Base-by-base conservation (phyloP, 2,797 vertebrate species). In the Spinibarbus caldwelli region DNA sequence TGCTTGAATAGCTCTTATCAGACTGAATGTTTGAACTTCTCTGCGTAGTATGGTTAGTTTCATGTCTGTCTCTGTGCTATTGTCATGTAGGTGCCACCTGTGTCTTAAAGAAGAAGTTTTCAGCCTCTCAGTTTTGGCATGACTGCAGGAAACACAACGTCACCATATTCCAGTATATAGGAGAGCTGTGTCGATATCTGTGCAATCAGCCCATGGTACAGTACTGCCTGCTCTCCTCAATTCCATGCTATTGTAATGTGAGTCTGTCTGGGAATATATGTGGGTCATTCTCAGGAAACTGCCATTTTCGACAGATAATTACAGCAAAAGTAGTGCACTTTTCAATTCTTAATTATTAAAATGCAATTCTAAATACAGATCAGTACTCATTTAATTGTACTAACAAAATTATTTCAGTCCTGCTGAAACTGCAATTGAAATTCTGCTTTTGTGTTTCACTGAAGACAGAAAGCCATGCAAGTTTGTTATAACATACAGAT, bases 131-230 rank as follows among this genome's bases (percentile, higher is more conserved):
- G 52, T 99, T 99, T 89, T 99, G 97, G 98, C 95, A 75, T 47
- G 98, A 99, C 92, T 99, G 98, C 88, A 95, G 91, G 72, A 96
- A 94, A 84, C 91, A 98, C 52, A 89, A 97, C 0, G 95, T 98
- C 67, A 98, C 98, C 0, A 93, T 98, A 83, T 96, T 99, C 90
- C 98, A 98, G 90, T 99, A 99, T 38, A 99, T 99, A 23, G 97
- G 98, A 66, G 98, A 99, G 89, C 94, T 99, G 29, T 99, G 97
- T 78, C 95, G 96, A 76, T 99, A 98, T 85, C 96, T 99, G 87
- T 98, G 97, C 93, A 98, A 96, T 88, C 97, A 98, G 87, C 96
- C 97, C 11, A 91, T 95, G 97, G 98, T 99, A 95, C 88, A 5
- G 6, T 19, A 43, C 47, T 64, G n/a, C 21, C 21, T 34, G 21